phyloP scores from a whole-genome alignment of 1,140 invertebrate species.

The Centruroides sculpturatus region DNA sequence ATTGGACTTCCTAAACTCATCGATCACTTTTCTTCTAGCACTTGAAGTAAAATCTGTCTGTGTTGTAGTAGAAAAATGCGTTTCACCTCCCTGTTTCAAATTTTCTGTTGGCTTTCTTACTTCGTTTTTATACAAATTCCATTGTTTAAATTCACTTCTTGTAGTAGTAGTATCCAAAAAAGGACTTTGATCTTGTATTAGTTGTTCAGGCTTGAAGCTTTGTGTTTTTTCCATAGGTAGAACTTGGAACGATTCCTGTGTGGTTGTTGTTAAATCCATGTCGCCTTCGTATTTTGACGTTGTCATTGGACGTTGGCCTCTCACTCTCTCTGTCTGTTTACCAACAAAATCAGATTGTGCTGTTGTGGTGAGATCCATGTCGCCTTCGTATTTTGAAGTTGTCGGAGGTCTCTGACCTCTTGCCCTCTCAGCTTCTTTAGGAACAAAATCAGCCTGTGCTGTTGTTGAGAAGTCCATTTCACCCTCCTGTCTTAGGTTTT shows the following conservation, averaged over 20 bases:
- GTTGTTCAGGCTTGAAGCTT: constrained; percentile 1
- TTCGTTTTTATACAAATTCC: neutral
- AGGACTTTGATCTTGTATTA: neutral
- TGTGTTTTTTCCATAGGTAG: neutral
- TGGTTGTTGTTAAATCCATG: constrained; percentile 11
- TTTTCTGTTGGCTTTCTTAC: constrained; percentile 6
- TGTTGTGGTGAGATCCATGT: neutral
- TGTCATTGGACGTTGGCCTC: constrained; percentile 22
- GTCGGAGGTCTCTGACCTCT: constrained; percentile 8
- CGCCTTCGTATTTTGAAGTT: constrained; percentile 8
- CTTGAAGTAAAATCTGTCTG: neutral
- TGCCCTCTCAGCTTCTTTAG: neutral
- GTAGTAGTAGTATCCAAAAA: neutral
- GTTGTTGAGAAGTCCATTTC: constrained; percentile 12
- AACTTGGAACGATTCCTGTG: neutral
- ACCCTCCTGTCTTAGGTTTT: constrained; percentile 6
- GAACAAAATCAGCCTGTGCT: constrained; percentile 3
- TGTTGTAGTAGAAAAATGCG: constrained; percentile 12
- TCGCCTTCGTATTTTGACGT: constrained; percentile 16
- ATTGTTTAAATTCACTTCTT: neutral
- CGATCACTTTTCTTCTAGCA: too few relatives aligned
- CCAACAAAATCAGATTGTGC: constrained; percentile 3
- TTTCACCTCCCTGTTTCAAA: constrained; percentile 10
- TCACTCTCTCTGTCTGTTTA: constrained; percentile 18
- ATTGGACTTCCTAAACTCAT: too few relatives aligned